A percentile compares a stretch with the other conserved stretches of the same genome.
Conservation (phyloP, 2,113 vertebrate species). For the Falco punctatus region DNA sequence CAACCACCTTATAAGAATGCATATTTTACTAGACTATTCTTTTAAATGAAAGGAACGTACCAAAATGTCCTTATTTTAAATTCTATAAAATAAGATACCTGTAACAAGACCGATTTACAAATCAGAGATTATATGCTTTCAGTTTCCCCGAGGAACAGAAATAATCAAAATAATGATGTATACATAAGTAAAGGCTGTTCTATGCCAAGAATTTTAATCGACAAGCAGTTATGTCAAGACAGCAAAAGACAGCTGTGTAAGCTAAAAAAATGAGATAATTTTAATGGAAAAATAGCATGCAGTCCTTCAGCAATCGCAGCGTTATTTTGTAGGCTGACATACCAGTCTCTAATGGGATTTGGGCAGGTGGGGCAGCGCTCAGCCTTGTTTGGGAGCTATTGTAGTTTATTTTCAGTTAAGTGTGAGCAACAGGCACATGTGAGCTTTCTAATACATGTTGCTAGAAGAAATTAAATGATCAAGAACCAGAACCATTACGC, state of each 20-base stretch:
- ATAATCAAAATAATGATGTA: not conserved
- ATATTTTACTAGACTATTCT: not conserved
- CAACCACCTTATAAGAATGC: not conserved
- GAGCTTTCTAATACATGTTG: not conserved
- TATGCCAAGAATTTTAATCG: slow-evolving; percentile 40
- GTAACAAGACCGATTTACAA: not conserved
- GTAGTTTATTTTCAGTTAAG: not conserved
- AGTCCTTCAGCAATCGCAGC: not conserved
- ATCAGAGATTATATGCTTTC: not conserved
- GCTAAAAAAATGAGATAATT: not conserved
- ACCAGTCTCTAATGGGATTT: not conserved
- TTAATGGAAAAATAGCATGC: not conserved
- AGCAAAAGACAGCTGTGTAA: slow-evolving; percentile 23
- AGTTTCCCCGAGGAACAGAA: not conserved
- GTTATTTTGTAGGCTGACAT: not conserved
- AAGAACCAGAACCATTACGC: not conserved
- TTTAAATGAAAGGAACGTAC: not conserved
- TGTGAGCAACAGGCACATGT: not conserved
- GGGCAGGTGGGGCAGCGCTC: not conserved
- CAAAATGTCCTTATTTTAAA: not conserved
- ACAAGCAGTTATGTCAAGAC: slow-evolving; percentile 21
- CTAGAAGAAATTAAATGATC: not conserved
- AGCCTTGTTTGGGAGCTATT: not conserved
- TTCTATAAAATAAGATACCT: not conserved
- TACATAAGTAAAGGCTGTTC: not conserved